Evolutionary conservation across 2,888 invertebrate species (phyloP), one percentile per base, ranked within the genome.

Genomic region (Kuschelorhynchus macadamiae): DNA sequence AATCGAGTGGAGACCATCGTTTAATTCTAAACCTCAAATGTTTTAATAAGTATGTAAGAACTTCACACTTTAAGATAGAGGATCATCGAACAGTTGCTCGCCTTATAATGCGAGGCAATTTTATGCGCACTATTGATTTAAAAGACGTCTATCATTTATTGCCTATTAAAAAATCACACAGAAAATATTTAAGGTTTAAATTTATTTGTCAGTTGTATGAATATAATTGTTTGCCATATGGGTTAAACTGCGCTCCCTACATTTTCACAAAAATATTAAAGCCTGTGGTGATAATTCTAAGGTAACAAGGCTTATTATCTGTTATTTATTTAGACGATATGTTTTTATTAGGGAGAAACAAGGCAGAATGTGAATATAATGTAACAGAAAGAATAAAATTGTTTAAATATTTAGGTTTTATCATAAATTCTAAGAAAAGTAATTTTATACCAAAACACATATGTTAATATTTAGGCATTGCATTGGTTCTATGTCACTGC

Each of bases 101-200:
- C 7, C n/a, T 46, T 8, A 7, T 39, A n/a, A 3, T 14, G 3
- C 3, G 7, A 1, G 9, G 25, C 14, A 5, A n/a, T 25, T 20
- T 49, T 49, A 49, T 49, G 49, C 25, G 25, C 5, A 49, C 49
- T 1, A n/a, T 49, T 1, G 49, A 49, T 49, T 25, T 49, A 25
- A 49, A 20, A 5, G 25, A 49, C 25, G 49, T 30, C 1, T 49
- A 49, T 14, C 25, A 25, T 12, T 5, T 49, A 14, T 12, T 49
- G 8, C 46, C 46, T 46, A 46, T 46, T 16, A 16, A 7, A 16
- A 46, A 18, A 46, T 17, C 25, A n/a, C 39, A 46, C 17, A 12
- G 46, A 17, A 46, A 46, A 17, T 46, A 46, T 46, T 46, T 46
- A 17, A 46, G 46, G 17, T 46, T 46, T 17, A n/a, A 1, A 16